Conservation (phyloP, 2,888 invertebrate genomes). For the Hypsopygia costalis region DNA sequence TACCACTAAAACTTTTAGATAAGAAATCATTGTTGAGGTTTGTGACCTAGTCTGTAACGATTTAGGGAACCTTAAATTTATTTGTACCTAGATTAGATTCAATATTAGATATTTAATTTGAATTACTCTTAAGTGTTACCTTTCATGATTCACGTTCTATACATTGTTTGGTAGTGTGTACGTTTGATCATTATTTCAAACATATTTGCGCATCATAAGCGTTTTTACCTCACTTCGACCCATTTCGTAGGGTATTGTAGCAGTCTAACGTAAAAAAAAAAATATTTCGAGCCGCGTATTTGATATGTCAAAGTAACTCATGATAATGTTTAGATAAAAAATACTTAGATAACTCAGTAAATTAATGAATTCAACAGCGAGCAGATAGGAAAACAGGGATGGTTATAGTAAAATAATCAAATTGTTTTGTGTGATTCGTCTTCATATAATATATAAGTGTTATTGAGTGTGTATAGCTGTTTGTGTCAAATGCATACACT, state of each 20-base stretch:
- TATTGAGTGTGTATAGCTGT: conserved; percentile 73
- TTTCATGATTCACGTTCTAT: conserved; percentile 35
- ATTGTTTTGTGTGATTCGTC: conserved; percentile 72
- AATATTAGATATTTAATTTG: conserved; percentile 42
- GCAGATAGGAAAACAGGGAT: conserved; percentile 80
- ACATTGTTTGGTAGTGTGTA: conserved; percentile 35
- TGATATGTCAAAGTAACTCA: conserved; percentile 79
- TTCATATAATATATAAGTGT: conserved; percentile 71
- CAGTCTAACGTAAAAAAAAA: conserved; percentile 62
- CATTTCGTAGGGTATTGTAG: conserved; percentile 74
- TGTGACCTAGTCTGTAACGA: conserved; percentile 60
- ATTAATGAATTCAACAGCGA: conserved; percentile 66
- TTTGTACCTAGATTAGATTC: conserved; percentile 60
- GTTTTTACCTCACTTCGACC: conserved; percentile 62
- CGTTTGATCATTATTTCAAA: conserved; percentile 38
- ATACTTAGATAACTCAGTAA: conserved; percentile 71
- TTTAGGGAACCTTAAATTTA: conserved; percentile 51
- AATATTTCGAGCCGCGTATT: conserved; percentile 80
- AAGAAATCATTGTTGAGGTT: conserved; percentile 66
- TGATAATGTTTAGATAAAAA: conserved; percentile 73
- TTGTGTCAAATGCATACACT: conserved; percentile 57
- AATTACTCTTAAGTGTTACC: conserved; percentile 38
- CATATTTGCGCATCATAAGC: conserved; percentile 37
- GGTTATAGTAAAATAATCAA: conserved; percentile 66
- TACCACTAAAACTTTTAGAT: conserved; percentile 58